phyloP scores from a whole-genome alignment of 2,797 vertebrate genomes.

The Pyrocephalus nanus region DNA sequence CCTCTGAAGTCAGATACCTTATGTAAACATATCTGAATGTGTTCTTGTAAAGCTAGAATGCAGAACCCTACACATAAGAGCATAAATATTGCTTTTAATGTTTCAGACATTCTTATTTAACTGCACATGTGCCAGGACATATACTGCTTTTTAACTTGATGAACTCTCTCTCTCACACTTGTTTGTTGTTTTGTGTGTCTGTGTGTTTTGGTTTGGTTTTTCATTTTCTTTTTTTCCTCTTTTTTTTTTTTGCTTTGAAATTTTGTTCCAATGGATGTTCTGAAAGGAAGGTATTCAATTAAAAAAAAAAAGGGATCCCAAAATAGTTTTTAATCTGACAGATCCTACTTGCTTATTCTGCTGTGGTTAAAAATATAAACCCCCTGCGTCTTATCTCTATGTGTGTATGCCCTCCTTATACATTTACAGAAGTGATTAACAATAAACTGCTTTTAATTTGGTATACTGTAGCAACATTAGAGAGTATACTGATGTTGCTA shows the following conservation, averaged over 20 bases:
- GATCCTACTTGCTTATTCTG: background rate
- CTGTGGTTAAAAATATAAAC: background rate
- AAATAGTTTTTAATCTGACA: background rate
- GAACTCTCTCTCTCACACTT: background rate
- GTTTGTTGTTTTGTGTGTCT: background rate
- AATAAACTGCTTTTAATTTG: background rate
- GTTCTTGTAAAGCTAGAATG: background rate
- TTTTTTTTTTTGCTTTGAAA: background rate
- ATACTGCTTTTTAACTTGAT: background rate
- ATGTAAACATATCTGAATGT: background rate
- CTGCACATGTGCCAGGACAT: accelerated
- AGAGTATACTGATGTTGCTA: background rate
- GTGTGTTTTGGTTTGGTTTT: background rate
- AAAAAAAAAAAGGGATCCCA: background rate
- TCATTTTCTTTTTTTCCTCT: accelerated
- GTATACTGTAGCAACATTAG: background rate
- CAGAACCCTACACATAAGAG: background rate
- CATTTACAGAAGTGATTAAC: background rate
- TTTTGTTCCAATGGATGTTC: background rate
- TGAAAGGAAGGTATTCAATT: background rate
- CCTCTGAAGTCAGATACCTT: background rate
- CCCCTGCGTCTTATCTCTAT: background rate
- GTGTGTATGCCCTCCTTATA: background rate
- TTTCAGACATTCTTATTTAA: background rate
- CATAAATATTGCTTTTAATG: background rate